Evolutionary conservation across 2,888 invertebrate genomes (phyloP).

Genomic region (Thereva nobilitata): DNA sequence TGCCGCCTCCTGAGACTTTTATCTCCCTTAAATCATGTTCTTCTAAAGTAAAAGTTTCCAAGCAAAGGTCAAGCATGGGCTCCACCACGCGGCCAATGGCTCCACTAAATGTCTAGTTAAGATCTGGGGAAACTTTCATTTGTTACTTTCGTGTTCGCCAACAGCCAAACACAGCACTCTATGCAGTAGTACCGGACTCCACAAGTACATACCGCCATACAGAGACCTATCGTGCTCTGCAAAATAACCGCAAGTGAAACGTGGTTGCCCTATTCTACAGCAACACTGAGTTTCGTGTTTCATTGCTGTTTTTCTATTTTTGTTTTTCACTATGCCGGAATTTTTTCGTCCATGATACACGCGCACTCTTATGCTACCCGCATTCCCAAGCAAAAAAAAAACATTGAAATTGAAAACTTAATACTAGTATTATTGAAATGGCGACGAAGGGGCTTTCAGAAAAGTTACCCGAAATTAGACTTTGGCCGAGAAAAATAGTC

Average conservation of each 20-base stretch:
- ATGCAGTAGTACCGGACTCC: background rate
- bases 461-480: background rate
- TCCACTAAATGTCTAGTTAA: background rate
- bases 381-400: background rate
- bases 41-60: background rate
- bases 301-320: too few species aligned
- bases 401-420: conserved; percentile 2
- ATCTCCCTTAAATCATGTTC: background rate
- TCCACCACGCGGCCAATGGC: conserved; percentile 5
- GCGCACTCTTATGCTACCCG: too few species aligned
- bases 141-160: conserved; percentile 22
- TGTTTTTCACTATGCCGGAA: too few species aligned
- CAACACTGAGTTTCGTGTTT: too few species aligned
- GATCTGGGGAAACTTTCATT: conserved; percentile 17
- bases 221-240: background rate
- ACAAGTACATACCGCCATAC: background rate
- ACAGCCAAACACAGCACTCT: too few species aligned
- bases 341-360: too few species aligned
- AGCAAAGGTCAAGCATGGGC: background rate
- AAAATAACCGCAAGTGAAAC: background rate
- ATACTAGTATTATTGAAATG: background rate
- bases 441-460: background rate
- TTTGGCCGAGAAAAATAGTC: too few species aligned
- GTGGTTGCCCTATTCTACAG: too few species aligned
- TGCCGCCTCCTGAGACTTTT: too few species aligned